Percentiles rank a stretch among this genome's conserved stretches.
Conservation (phyloP, 1,140 invertebrate genomes). For the Rhyacophila brunnea region DNA sequence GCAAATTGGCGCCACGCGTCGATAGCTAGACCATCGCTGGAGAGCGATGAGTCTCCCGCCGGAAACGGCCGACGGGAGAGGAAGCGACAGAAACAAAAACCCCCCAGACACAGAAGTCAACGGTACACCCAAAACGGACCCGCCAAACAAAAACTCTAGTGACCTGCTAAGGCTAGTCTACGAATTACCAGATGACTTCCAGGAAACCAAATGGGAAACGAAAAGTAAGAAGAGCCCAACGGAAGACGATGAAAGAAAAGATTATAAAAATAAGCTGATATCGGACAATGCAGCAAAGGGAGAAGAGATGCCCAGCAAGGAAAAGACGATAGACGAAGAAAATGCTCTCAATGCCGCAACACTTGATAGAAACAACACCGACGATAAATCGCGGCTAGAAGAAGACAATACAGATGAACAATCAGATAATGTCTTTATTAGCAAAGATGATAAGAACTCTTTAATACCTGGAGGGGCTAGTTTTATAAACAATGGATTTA, state of each 20-base stretch:
- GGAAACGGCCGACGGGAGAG: slow-evolving; percentile 15
- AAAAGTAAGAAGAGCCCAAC: slow-evolving; percentile 4
- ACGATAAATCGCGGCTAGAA: not conserved
- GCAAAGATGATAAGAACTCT: slow-evolving; percentile 16
- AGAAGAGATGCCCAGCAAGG: slow-evolving; percentile 20
- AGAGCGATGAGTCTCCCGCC: slow-evolving; percentile 24
- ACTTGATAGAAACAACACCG: slow-evolving; percentile 13
- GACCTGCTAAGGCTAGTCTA: slow-evolving; percentile 53
- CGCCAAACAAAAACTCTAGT: slow-evolving; percentile 40
- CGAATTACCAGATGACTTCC: slow-evolving; percentile 46
- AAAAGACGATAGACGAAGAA: slow-evolving; percentile 22
- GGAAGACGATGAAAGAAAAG: slow-evolving; percentile 2
- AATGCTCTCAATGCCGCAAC: slow-evolving; percentile 27
- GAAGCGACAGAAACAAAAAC: slow-evolving; percentile 21
- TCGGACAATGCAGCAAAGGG: slow-evolving; percentile 20
- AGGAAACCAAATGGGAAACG: slow-evolving; percentile 22
- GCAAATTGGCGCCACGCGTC: too few species aligned
- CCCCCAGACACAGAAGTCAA: slow-evolving; percentile 24
- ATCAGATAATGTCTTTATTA: slow-evolving; percentile 17
- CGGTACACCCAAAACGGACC: slow-evolving; percentile 1
- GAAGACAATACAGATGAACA: not conserved
- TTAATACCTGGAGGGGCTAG: not conserved
- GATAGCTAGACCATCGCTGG: not conserved
- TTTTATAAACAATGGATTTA: slow-evolving; percentile 9
- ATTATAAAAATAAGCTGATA: slow-evolving; percentile 8